Conservation (phyloP, 92 coral and sea anemone species). For the Zoanthus gigantus region DNA sequence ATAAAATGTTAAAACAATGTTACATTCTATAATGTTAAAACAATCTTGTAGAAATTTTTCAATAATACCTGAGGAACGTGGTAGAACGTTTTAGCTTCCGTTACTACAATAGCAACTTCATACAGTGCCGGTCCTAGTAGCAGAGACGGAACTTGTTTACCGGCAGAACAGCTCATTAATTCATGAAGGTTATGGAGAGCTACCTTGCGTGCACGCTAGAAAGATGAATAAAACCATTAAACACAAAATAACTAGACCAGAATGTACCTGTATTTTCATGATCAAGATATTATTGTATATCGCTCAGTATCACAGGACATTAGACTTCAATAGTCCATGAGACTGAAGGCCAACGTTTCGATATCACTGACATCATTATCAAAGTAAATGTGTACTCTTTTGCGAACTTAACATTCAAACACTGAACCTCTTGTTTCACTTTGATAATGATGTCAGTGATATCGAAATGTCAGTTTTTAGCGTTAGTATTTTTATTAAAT, state of each 20-base stretch:
- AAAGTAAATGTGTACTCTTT: too few species aligned
- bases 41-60: too few species aligned
- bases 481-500: too few species aligned
- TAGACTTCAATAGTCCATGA: too few species aligned
- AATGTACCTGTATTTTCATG: neutral
- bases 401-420: too few species aligned
- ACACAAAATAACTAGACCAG: neutral
- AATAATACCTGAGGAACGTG: constrained; percentile 5
- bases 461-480: too few species aligned
- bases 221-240: neutral
- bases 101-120: neutral
- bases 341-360: too few species aligned
- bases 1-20: too few species aligned
- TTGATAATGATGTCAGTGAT: too few species aligned
- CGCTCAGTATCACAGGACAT: neutral
- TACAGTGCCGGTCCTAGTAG: constrained; percentile 32
- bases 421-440: too few species aligned
- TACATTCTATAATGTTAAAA: too few species aligned
- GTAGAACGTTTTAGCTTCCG: constrained; percentile 25
- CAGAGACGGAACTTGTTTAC: constrained; percentile 16
- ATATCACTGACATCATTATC: too few species aligned
- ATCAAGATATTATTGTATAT: neutral
- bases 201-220: neutral
- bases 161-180: neutral
- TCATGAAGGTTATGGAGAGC: constrained; percentile 15